Conservation (phyloP, 1,140 invertebrate genomes). For the Bombus haemorrhoidalis region DNA sequence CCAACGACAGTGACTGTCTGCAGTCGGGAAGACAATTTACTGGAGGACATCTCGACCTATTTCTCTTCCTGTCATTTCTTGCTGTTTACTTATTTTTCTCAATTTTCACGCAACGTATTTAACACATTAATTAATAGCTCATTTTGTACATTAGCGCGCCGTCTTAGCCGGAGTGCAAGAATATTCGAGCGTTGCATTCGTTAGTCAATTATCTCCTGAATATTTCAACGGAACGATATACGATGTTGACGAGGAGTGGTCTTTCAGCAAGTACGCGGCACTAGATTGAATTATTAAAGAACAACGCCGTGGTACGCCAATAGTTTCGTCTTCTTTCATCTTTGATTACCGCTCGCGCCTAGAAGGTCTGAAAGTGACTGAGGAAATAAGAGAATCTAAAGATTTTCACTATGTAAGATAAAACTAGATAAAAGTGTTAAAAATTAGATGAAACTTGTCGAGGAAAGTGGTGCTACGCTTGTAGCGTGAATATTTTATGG, state of each 20-base stretch:
- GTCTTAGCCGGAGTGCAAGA: too few species aligned
- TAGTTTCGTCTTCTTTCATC: neutral
- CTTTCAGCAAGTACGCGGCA: neutral
- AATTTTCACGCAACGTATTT: neutral
- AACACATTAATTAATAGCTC: conserved; percentile 9
- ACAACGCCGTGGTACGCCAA: neutral
- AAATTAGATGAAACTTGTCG: too few species aligned
- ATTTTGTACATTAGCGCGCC: neutral
- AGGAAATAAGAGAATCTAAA: neutral
- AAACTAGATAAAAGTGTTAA: neutral
- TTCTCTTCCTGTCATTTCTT: too few species aligned
- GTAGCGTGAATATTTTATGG: neutral
- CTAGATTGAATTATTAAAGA: neutral
- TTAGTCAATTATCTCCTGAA: neutral
- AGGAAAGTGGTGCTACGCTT: neutral
- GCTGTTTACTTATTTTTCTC: conserved; percentile 1
- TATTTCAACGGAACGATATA: neutral
- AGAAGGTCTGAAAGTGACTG: accelerated
- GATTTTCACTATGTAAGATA: neutral
- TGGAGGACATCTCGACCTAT: too few species aligned
- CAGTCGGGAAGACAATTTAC: neutral
- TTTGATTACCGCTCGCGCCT: too few species aligned
- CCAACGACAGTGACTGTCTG: neutral
- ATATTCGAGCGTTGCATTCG: neutral
- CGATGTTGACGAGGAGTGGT: conserved; percentile 1